Percentiles rank a stretch among this genome's conserved stretches.
phyloP scores from a whole-genome alignment of 2,888 invertebrate species.

The Halocaridina rubra region DNA sequence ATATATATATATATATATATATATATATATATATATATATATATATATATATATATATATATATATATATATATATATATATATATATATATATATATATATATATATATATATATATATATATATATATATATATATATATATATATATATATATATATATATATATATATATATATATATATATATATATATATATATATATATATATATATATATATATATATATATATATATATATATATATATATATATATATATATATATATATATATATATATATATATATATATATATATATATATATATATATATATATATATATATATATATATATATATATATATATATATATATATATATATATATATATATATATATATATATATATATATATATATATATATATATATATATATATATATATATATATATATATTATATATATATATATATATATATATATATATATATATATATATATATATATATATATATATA shows the following conservation, averaged over 20 bases:
- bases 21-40: too few relatives aligned
- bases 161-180: neutral
- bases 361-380: neutral
- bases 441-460: constrained; percentile 1
- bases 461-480: neutral
- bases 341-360: neutral
- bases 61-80: too few relatives aligned
- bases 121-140: too few relatives aligned
- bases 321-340: neutral
- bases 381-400: neutral
- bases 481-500: constrained; percentile 60
- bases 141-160: neutral
- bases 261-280: neutral
- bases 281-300: neutral
- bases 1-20: too few relatives aligned
- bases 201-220: neutral
- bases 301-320: neutral
- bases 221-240: neutral
- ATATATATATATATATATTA: neutral
- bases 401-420: neutral
- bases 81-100: too few relatives aligned
- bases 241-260: neutral
- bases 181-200: neutral
- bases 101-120: too few relatives aligned
- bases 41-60: too few relatives aligned